phyloP scores from a whole-genome alignment of 2,113 vertebrate species.

The Gymnogyps californianus region DNA sequence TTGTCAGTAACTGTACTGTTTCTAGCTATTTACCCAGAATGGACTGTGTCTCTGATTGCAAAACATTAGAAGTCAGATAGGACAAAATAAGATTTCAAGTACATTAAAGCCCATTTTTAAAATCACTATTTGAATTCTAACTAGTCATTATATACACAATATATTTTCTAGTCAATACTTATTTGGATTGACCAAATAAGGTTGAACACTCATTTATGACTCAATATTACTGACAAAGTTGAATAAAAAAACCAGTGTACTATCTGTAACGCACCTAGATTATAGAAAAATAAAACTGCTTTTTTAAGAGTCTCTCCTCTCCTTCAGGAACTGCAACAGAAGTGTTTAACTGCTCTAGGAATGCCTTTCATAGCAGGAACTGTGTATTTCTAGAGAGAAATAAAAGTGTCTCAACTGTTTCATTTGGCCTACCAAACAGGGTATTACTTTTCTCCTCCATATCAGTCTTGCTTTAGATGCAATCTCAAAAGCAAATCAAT shows the following conservation, averaged over 20 bases:
- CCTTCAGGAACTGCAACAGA: background rate
- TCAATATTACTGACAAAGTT: background rate
- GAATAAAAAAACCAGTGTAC: background rate
- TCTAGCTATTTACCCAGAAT: background rate
- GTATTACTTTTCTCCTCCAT: background rate
- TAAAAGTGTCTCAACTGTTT: background rate
- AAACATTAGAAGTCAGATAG: constrained; percentile 9
- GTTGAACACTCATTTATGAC: background rate
- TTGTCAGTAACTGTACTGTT: background rate
- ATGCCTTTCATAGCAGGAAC: constrained; percentile 10
- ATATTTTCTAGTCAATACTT: background rate
- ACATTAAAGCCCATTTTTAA: background rate
- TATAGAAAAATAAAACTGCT: constrained; percentile 34
- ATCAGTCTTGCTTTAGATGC: constrained; percentile 30
- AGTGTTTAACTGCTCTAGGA: constrained; percentile 13
- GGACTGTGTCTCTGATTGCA: background rate
- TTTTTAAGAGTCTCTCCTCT: background rate
- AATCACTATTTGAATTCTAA: constrained; percentile 15
- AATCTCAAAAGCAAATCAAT: constrained; percentile 14
- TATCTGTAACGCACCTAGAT: background rate
- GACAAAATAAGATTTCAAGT: constrained; percentile 22
- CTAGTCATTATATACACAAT: constrained; percentile 14
- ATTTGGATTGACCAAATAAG: constrained; percentile 15
- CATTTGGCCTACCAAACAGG: background rate
- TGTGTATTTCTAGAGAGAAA: background rate